Percentiles rank a stretch among this genome's conserved stretches.
These are phyloP conservation scores for Calycopis cecrops DNA, from an alignment of 1,140 invertebrate genomes.

Conservation along the genomic window DNA sequence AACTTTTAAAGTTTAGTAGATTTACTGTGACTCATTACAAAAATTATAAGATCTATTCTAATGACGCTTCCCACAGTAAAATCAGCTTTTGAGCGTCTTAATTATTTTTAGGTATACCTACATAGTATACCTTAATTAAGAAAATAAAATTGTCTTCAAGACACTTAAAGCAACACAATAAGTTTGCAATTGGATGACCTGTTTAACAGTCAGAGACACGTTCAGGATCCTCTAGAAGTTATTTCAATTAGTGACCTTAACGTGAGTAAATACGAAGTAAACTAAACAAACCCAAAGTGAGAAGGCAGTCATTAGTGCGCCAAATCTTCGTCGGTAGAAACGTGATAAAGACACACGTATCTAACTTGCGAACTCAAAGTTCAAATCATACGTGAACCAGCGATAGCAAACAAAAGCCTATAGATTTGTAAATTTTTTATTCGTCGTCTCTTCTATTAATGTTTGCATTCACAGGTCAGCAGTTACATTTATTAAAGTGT, in stretches of 20 bases:
- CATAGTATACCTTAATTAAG: too few relatives aligned
- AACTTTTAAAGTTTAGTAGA: too few relatives aligned
- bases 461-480: too few relatives aligned
- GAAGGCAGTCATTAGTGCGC: conserved; percentile 26
- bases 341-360: conserved; percentile 29
- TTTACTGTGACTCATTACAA: too few relatives aligned
- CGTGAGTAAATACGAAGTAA: conserved; percentile 11
- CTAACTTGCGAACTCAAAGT: conserved; percentile 26
- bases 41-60: too few relatives aligned
- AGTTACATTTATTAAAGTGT: too few relatives aligned
- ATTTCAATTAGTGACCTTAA: conserved; percentile 9
- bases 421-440: background rate
- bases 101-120: too few relatives aligned
- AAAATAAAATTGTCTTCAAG: too few relatives aligned
- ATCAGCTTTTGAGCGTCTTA: too few relatives aligned
- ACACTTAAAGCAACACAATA: too few relatives aligned
- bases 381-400: conserved; percentile 22
- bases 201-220: background rate
- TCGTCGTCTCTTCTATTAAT: background rate
- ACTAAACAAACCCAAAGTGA: conserved; percentile 15
- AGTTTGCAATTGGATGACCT: background rate
- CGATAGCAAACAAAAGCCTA: background rate
- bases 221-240: background rate
- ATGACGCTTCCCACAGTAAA: too few relatives aligned
- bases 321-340: conserved; percentile 21